Percentiles rank a stretch among this genome's conserved stretches.
Evolutionary conservation across 2,113 vertebrate genomes (phyloP).

Genomic region (Mionectes macconnelli): DNA sequence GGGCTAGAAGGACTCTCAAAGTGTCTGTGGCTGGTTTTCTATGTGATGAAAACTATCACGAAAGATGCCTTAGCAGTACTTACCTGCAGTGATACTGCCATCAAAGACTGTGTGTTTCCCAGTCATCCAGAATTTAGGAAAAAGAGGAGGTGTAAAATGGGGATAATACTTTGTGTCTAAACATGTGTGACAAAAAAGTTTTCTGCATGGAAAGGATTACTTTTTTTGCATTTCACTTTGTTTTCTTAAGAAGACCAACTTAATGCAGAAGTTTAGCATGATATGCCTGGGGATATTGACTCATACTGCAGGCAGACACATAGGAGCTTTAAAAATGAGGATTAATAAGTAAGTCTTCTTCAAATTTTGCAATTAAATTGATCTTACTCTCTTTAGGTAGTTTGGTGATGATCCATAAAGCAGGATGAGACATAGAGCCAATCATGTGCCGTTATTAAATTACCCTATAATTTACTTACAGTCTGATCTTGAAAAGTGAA

Average conservation of each 20-base stretch:
- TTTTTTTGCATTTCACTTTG: background rate
- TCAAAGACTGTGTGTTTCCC: background rate
- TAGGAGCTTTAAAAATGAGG: constrained; percentile 10
- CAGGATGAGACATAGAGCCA: constrained; percentile 6
- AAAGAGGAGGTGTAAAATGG: background rate
- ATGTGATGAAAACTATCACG: background rate
- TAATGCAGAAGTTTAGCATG: background rate
- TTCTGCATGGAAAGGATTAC: background rate
- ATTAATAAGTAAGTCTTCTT: constrained; percentile 9
- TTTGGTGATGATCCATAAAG: constrained; percentile 21
- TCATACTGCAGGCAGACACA: background rate
- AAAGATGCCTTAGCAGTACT: background rate
- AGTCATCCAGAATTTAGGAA: background rate
- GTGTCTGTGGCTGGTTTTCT: background rate
- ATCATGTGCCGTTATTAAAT: constrained; percentile 7
- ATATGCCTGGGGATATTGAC: background rate
- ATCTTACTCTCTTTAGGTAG: background rate
- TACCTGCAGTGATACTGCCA: background rate
- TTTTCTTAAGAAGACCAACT: background rate
- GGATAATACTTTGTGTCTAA: background rate
- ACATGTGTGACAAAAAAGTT: background rate
- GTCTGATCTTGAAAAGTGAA: background rate
- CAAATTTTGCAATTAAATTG: constrained; percentile 39
- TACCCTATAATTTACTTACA: constrained; percentile 31
- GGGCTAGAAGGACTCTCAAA: background rate